phyloP scores from a whole-genome alignment of 2,888 invertebrate genomes.

The Dryococelus australis region DNA sequence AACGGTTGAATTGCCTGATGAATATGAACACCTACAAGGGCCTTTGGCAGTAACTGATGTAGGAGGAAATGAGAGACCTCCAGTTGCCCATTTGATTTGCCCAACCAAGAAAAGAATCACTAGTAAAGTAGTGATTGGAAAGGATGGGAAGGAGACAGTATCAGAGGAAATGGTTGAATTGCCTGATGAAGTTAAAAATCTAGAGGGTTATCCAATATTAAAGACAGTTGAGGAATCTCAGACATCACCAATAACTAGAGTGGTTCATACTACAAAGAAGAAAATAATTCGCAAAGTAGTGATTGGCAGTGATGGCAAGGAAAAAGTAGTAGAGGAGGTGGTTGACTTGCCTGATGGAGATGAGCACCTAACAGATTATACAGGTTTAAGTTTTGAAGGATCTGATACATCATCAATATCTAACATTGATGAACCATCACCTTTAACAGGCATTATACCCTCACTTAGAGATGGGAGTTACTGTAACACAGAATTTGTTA shows the following conservation, averaged over 20 bases:
- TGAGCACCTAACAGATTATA: conserved; percentile 50
- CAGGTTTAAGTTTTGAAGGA: not conserved
- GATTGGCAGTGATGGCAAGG: not conserved
- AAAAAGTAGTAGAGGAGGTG: conserved; percentile 79
- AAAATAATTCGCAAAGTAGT: not conserved
- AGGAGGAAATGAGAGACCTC: not conserved
- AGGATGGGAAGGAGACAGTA: not conserved
- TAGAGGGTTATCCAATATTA: not conserved
- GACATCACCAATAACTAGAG: conserved; percentile 51
- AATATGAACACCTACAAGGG: not conserved
- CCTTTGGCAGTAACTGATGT: not conserved
- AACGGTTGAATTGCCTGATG: not conserved
- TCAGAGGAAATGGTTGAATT: conserved; percentile 12
- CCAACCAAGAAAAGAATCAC: not conserved
- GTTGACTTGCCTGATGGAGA: conserved; percentile 84
- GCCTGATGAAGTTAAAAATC: not conserved
- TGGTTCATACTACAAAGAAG: not conserved
- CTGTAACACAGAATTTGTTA: not conserved
- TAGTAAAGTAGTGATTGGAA: not conserved
- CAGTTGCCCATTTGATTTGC: not conserved
- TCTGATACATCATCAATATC: not conserved
- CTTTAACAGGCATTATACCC: not conserved
- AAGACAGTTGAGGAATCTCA: not conserved
- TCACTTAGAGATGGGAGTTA: not conserved
- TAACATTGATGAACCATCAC: not conserved